Conservation (phyloP, 2,113 vertebrate species). For the Cathartes aura region DNA sequence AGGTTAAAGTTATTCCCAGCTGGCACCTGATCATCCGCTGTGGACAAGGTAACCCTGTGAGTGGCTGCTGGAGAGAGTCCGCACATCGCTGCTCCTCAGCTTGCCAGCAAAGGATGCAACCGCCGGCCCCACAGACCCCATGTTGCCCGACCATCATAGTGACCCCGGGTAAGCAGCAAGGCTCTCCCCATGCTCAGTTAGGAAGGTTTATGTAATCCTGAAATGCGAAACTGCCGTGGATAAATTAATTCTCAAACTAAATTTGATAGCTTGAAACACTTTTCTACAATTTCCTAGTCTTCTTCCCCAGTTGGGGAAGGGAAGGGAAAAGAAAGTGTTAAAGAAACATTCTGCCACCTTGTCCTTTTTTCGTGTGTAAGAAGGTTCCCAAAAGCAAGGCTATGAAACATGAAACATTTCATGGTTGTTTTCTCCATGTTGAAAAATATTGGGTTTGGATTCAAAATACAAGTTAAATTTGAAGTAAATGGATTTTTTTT, state of each 20-base stretch:
- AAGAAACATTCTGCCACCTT: background rate
- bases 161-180: background rate
- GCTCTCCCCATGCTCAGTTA: background rate
- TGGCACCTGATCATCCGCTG: accelerated
- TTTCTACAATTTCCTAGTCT: background rate
- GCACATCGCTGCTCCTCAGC: background rate
- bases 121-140: accelerated
- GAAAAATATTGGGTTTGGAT: background rate
- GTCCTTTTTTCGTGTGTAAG: background rate
- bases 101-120: accelerated
- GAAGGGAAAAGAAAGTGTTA: background rate
- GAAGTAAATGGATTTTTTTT: background rate
- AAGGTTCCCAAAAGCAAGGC: background rate
- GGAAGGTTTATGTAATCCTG: background rate
- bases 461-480: background rate
- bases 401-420: background rate
- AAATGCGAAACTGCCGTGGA: accelerated
- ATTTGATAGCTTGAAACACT: background rate
- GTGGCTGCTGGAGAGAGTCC: background rate
- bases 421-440: background rate
- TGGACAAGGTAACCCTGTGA: background rate
- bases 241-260: background rate
- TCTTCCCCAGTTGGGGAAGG: accelerated
- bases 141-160: accelerated
- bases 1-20: background rate